These are phyloP conservation scores for Cololabis saira DNA, from an alignment of 2,113 vertebrate species.

Conservation along the genomic window DNA sequence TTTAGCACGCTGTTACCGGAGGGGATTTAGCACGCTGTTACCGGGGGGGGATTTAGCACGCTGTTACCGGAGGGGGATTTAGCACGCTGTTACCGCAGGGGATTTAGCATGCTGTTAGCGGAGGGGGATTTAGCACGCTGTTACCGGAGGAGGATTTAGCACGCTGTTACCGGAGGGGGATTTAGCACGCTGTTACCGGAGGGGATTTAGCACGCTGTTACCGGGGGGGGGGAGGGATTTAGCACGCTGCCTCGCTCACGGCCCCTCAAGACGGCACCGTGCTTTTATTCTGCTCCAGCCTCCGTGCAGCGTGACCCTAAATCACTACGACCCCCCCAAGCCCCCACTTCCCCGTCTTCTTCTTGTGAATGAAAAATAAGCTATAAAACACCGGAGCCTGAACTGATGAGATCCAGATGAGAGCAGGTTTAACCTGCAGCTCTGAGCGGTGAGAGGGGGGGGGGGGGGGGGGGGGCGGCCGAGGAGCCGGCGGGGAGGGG, in stretches of 20 bases:
- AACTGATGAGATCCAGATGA: conserved; percentile 77
- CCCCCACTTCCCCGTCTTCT: background rate
- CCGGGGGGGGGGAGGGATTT: conserved; percentile 27
- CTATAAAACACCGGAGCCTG: conserved; percentile 48
- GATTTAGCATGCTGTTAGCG: conserved; percentile 40
- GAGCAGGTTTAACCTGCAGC: conserved; percentile 52
- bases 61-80: conserved; percentile 38
- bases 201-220: conserved; percentile 46
- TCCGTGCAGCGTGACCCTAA: conserved; percentile 61
- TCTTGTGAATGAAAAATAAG: conserved; percentile 68
- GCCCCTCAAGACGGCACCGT: conserved; percentile 48
- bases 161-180: conserved; percentile 40
- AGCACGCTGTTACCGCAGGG: no score
- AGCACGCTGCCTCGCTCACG: conserved; percentile 35
- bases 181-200: conserved; percentile 16
- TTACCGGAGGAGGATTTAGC: no score
- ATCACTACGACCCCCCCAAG: conserved; percentile 52
- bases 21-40: conserved; percentile 24
- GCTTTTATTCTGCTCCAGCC: conserved; percentile 69
- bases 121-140: conserved; percentile 27
- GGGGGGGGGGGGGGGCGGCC: conserved; percentile 24
- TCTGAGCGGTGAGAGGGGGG: conserved; percentile 54
- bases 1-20: conserved; percentile 40
- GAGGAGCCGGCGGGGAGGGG: conserved; percentile 30
- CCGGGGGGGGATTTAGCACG: no score